Base-by-base conservation (phyloP, 2,888 invertebrate genomes). In the Timema podura region DNA sequence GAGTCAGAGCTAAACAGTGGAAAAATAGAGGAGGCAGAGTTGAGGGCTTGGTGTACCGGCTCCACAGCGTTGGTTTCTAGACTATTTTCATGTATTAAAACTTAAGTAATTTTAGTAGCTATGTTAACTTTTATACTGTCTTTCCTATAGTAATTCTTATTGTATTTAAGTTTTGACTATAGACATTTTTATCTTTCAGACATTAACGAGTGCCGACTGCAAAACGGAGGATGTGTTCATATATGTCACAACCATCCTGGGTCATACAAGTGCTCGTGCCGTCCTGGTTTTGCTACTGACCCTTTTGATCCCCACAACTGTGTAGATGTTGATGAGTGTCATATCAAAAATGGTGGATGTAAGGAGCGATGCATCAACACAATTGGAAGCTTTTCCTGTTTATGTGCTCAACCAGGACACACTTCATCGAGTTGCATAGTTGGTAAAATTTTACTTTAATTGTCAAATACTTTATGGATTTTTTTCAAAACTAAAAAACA, bases 131-230 rank as follows among this genome's bases (percentile, higher is more conserved):
- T 45, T 5, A 11, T 30, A 10, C 46, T 10, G 46, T 16, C 11
- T 16, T 16, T 16, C 11, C 9, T 45, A 11, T 16, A 44, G 44
- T 13, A 10, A 16, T 6, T 11, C 46, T 65, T 65, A 13, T 44
- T 9, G 10, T 16, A 44, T 15, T 30, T 30, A 30, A 30, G 30
- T 30, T 30, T 30, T 30, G 30, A 30, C 30, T 30, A 30, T 30
- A 30, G 30, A 30, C 30, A 30, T 8, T 61, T 15, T n/a, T 61
- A 13, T 16, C 44, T 65, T 70, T 46, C 70, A 87, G 87, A 87
- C 78, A 81, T 86, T 69, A 82, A 88, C 76, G 87, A 87, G 76
- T 88, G 88, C 75, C 76, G 78, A 68, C 79, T 81, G 61, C 81
- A 30, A 30, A 30, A 30, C n/a, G 30, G 30, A 2, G 30, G 30